A percentile compares a stretch with the other conserved stretches of the same genome.
These are phyloP conservation scores for Tamandua tetradactyla DNA, from an alignment of 2,797 vertebrate genomes.

Conservation along the genomic window DNA sequence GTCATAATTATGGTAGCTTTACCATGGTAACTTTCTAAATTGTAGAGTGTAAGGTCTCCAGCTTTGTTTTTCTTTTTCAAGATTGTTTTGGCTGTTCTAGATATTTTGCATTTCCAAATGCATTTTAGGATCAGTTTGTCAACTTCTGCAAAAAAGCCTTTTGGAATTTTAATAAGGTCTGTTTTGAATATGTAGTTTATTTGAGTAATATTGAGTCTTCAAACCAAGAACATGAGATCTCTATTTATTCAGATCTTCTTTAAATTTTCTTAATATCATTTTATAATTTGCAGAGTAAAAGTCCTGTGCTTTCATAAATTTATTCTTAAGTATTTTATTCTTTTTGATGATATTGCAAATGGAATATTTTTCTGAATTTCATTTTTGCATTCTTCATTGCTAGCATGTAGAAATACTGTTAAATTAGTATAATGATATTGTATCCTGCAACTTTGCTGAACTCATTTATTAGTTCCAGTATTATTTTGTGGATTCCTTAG, in stretches of 20 bases:
- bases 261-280: neutral
- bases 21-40: slow-evolving; percentile 15
- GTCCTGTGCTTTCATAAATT: neutral
- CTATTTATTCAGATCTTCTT: neutral
- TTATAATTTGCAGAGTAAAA: neutral
- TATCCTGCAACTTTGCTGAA: neutral
- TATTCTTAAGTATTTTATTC: neutral
- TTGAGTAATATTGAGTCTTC: neutral
- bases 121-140: slow-evolving; percentile 34
- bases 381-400: neutral
- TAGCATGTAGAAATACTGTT: neutral
- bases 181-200: neutral
- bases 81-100: neutral
- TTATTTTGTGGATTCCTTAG: neutral
- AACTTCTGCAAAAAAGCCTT: neutral
- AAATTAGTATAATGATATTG: neutral
- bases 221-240: neutral
- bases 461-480: neutral
- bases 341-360: slow-evolving; percentile 10
- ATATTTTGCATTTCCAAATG: neutral
- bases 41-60: neutral
- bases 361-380: neutral
- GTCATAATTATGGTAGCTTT: neutral
- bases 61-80: slow-evolving; percentile 14
- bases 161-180: slow-evolving; percentile 19